phyloP scores from a whole-genome alignment of 2,797 vertebrate genomes.

The Poecilia picta region DNA sequence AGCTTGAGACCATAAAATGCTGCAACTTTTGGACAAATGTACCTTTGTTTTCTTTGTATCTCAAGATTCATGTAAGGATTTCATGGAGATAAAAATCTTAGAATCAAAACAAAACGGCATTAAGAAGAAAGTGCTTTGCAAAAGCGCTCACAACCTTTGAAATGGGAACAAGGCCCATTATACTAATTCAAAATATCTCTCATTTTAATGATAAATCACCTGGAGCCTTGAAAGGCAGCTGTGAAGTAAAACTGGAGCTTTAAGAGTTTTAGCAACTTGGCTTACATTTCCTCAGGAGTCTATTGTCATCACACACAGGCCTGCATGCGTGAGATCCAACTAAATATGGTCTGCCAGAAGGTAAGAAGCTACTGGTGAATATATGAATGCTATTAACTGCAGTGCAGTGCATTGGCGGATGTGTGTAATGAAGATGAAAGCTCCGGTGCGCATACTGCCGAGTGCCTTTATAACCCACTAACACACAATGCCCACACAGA shows the following conservation, averaged over 20 bases:
- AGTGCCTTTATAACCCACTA: constrained; percentile 57
- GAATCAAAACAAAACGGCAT: neutral
- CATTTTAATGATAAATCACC: neutral
- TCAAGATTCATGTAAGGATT: neutral
- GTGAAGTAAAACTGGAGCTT: neutral
- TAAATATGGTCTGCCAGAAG: neutral
- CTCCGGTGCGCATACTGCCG: constrained; percentile 17
- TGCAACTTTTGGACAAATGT: neutral
- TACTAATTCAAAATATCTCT: neutral
- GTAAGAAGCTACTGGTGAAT: constrained; percentile 18
- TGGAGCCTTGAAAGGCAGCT: neutral
- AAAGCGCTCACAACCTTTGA: neutral
- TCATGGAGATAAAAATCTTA: neutral
- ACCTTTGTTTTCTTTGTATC: neutral
- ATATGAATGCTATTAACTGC: constrained; percentile 37
- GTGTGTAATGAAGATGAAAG: constrained; percentile 66
- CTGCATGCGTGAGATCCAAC: neutral
- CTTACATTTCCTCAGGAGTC: neutral
- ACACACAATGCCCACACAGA: constrained; percentile 51
- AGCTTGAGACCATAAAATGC: too few species aligned
- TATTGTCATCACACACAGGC: neutral
- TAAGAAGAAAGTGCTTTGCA: neutral
- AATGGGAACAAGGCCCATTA: neutral
- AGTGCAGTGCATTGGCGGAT: constrained; percentile 31
- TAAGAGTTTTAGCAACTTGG: neutral